Evolutionary conservation across 2,797 vertebrate species (phyloP).

Genomic region (Spatula clypeata): DNA sequence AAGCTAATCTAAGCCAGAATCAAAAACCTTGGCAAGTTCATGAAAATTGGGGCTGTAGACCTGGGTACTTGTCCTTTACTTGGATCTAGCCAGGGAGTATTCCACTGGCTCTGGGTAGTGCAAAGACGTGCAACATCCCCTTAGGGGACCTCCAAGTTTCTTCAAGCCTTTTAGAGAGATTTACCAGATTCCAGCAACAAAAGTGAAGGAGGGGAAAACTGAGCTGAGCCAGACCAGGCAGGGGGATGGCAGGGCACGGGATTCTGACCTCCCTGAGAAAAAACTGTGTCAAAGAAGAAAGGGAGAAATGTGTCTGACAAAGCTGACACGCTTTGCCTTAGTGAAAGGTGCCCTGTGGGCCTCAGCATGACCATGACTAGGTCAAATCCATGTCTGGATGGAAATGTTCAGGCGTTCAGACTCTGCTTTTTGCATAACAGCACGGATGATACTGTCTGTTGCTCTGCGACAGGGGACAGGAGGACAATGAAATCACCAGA

Average conservation of each 20-base stretch:
- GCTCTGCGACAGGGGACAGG: neutral
- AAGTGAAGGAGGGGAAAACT: slow-evolving; percentile 29
- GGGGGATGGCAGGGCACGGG: neutral
- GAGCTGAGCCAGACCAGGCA: neutral
- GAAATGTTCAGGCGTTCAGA: neutral
- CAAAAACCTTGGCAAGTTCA: too few relatives aligned
- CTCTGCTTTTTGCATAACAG: neutral
- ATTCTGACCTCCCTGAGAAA: neutral
- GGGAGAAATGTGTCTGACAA: neutral
- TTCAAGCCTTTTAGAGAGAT: neutral
- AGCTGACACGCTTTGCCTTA: neutral
- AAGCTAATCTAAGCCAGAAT: neutral
- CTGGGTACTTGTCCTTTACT: neutral
- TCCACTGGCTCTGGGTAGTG: neutral
- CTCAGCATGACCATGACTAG: neutral
- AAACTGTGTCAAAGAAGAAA: neutral
- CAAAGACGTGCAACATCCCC: slow-evolving; percentile 14
- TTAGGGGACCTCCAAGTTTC: neutral
- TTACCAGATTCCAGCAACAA: slow-evolving; percentile 22
- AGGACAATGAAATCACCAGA: accelerated
- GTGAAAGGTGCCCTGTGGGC: neutral
- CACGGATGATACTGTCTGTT: neutral
- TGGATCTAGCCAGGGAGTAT: neutral
- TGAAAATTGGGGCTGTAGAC: neutral
- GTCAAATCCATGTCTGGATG: neutral